Evolutionary conservation across 2,888 invertebrate genomes (phyloP).

Genomic region (Camptogramma bilineatum): DNA sequence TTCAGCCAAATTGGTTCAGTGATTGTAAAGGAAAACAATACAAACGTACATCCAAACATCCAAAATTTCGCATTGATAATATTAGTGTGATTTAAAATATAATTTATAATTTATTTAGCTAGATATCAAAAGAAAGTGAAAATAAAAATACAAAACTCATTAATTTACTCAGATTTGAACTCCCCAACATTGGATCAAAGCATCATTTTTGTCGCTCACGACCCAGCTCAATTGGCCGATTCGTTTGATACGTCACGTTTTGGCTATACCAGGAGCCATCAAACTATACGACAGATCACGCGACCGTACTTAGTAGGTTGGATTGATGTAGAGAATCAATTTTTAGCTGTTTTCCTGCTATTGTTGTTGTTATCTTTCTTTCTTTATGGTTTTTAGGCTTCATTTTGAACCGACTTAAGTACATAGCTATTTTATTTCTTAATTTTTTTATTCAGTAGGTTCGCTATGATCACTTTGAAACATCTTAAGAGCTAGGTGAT

Average conservation of each 20-base stretch:
- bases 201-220: not conserved
- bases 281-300: constrained; percentile 19
- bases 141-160: not conserved
- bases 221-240: constrained; percentile 9
- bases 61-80: too few relatives aligned
- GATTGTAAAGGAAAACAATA: too few relatives aligned
- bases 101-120: too few relatives aligned
- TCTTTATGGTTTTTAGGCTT: not conserved
- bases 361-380: constrained; percentile 4
- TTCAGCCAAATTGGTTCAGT: too few relatives aligned
- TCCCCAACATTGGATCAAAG: not conserved
- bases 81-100: too few relatives aligned
- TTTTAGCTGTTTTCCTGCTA: constrained; percentile 3
- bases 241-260: constrained; percentile 19
- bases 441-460: too few relatives aligned
- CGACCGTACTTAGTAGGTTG: constrained; percentile 21
- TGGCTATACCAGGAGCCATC: constrained; percentile 12
- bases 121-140: not conserved
- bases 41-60: too few relatives aligned
- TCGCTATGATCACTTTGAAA: too few relatives aligned
- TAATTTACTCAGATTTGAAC: not conserved
- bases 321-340: constrained; percentile 17
- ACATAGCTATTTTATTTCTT: too few relatives aligned
- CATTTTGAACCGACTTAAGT: not conserved
- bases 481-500: too few relatives aligned